Evolutionary conservation across 2,113 vertebrate genomes (phyloP).

Genomic region (Natator depressus): DNA sequence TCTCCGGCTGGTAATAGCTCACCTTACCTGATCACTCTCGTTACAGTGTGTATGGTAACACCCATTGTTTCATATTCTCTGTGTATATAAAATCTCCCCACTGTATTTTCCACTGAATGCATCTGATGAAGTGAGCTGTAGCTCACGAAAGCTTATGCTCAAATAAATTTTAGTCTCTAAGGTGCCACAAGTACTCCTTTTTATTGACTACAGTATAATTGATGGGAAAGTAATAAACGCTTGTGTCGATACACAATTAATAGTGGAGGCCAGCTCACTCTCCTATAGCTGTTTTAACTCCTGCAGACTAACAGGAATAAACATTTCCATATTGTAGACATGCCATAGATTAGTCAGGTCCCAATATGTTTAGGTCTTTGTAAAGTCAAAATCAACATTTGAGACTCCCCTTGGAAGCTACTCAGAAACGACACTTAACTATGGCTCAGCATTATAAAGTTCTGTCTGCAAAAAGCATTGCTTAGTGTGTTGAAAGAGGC

Average conservation of each 20-base stretch:
- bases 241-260: neutral
- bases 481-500: neutral
- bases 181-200: no score
- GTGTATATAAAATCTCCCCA: no score
- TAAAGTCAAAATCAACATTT: neutral
- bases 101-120: no score
- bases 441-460: neutral
- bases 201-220: neutral
- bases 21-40: no score
- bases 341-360: neutral
- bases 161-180: no score
- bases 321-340: neutral
- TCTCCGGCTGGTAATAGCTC: no score
- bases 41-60: no score
- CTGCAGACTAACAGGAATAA: neutral
- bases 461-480: neutral
- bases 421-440: neutral
- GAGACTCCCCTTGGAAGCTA: neutral
- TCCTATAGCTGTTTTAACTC: neutral
- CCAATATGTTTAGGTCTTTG: neutral
- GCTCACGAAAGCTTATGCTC: no score
- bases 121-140: no score
- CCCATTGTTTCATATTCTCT: no score
- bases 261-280: neutral
- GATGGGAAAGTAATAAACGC: neutral